phyloP scores from a whole-genome alignment of 2,113 vertebrate genomes.

The Crotalus helleri region DNA sequence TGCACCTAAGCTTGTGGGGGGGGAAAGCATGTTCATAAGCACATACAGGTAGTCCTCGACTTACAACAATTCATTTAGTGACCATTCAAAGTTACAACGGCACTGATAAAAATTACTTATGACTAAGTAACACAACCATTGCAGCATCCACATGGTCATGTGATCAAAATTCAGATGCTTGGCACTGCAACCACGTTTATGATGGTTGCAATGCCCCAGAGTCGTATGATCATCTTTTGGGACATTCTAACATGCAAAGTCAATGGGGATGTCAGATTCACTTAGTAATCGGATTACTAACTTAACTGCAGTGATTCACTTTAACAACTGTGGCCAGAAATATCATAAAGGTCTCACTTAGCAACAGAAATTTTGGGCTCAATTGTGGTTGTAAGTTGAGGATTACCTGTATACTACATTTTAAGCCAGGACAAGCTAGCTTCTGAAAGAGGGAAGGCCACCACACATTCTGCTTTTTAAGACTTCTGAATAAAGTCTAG shows the following conservation, averaged over 20 bases:
- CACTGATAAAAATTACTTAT: neutral
- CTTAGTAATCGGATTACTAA: neutral
- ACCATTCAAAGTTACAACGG: neutral
- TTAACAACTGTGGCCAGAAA: neutral
- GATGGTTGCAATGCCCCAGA: neutral
- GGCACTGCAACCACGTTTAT: neutral
- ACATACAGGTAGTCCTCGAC: neutral
- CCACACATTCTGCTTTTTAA: neutral
- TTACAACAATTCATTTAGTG: neutral
- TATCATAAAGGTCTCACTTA: neutral
- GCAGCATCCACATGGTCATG: neutral
- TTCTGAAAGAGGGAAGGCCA: neutral
- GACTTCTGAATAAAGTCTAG: no score
- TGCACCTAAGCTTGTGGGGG: neutral
- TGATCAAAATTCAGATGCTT: neutral
- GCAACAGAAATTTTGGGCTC: neutral
- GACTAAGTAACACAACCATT: neutral
- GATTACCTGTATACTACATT: neutral
- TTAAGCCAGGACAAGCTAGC: neutral
- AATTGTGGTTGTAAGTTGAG: neutral
- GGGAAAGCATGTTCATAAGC: neutral
- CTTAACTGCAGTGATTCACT: neutral
- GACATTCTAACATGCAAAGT: neutral
- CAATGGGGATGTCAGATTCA: neutral
- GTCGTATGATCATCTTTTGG: neutral